Evolutionary conservation across 2,888 invertebrate genomes (phyloP).

Genomic region (Buathra laborator): DNA sequence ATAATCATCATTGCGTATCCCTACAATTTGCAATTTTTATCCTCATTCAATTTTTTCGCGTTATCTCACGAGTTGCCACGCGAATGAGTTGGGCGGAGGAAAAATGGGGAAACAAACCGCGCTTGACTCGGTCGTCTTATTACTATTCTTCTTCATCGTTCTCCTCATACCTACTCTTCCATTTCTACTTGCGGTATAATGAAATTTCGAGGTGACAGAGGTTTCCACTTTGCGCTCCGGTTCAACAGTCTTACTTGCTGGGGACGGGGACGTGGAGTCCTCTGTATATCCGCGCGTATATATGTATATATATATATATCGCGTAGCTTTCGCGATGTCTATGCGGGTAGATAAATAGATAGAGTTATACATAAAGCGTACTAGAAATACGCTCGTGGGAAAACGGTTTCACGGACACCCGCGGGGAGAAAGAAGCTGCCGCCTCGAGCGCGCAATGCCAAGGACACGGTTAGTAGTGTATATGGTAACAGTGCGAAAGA

Average conservation of each 20-base stretch:
- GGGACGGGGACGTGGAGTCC: neutral
- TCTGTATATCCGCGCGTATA: too few relatives aligned
- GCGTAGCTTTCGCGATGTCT: neutral
- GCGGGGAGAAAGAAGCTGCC: constrained; percentile 25
- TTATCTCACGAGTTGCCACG: constrained; percentile 10
- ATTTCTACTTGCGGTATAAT: constrained; percentile 48
- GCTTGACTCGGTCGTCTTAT: constrained; percentile 34
- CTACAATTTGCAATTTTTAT: neutral
- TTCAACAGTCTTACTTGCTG: constrained; percentile 57
- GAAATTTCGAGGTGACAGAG: constrained; percentile 68
- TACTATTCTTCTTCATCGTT: constrained; percentile 27
- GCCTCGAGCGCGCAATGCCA: constrained; percentile 11
- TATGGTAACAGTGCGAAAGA: constrained; percentile 75
- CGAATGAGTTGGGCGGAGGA: neutral
- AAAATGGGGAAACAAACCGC: neutral
- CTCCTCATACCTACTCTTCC: constrained; percentile 12
- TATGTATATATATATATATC: neutral
- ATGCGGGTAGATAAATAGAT: neutral
- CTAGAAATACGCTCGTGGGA: constrained; percentile 67
- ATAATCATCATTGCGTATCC: neutral
- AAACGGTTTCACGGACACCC: constrained; percentile 56
- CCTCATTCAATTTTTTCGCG: neutral
- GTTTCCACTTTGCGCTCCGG: constrained; percentile 75
- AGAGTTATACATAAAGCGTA: constrained; percentile 28
- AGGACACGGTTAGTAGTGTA: constrained; percentile 35